Base-by-base conservation (phyloP, 2,888 invertebrate species). In the Idaea straminata region DNA sequence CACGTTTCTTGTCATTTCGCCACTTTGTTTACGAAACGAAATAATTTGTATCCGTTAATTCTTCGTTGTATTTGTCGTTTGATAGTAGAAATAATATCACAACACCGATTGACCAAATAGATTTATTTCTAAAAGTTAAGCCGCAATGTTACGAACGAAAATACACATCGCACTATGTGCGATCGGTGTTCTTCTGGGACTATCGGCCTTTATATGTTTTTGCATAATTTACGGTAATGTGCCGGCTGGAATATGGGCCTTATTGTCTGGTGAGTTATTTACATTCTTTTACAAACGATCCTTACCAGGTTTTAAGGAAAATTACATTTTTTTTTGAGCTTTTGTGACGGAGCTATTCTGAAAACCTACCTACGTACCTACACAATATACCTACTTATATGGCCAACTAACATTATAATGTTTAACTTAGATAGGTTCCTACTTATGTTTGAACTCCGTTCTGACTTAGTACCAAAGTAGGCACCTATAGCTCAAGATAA, bases 211-310 rank as follows among this genome's bases (percentile, higher is more conserved):
- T 84, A 85, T 91, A 79, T 90, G 91, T 82, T 92, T 93, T 75
- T 89, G 90, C 73, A 81, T 93, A 72, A 82, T 93, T 76, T 92
- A 89, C 74, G 86, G 89, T 63, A 93, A 93, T 80, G 77, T 92
- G 64, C 89, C 90, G 75, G 93, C 93, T 75, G 93, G 91, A 71
- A 85, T 92, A 84, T 89, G 92, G 89, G 91, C 88, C 67, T 82
- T 92, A 71, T 74, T 91, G 74, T 89, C 93, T 61, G 89, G 93
- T 93, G 78, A 86, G 86, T 47, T 64, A 36, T 57, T 57, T 36
- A 15, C 15, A 34, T 13, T 13, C 16, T 63, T 6, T 57, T 61
- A 58, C 16, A n/a, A 16, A 16, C 7, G 58, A 16, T 16, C 5
- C n/a, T 1, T 15, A 15, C 15, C 58, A 58, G 0, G 10, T 47